Conservation (phyloP, 2,888 invertebrate species). For the Orgyia antiqua region DNA sequence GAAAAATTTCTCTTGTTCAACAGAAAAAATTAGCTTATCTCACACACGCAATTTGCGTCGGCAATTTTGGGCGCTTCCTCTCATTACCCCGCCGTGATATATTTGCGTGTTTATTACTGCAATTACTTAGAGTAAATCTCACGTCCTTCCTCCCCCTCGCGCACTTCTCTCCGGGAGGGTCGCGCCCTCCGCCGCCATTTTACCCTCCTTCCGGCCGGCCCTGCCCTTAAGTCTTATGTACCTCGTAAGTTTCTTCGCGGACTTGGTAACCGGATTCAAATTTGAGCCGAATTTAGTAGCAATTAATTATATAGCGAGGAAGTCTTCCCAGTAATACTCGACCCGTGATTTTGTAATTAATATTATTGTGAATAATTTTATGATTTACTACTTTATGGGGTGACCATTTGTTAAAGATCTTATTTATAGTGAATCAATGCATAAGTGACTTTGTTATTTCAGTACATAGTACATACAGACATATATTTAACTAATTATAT, state of each 20-base stretch:
- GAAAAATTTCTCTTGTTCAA: conserved; percentile 24
- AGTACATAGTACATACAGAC: no score
- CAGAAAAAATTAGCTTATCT: conserved; percentile 69
- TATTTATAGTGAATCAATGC: no score
- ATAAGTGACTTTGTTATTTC: no score
- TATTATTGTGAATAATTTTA: conserved; percentile 56
- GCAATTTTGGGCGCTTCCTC: conserved; percentile 75
- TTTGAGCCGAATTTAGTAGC: conserved; percentile 77
- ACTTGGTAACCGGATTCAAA: conserved; percentile 77
- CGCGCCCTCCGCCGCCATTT: conserved; percentile 72
- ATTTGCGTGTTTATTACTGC: conserved; percentile 79
- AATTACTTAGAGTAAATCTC: conserved; percentile 80
- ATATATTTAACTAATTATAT: no score
- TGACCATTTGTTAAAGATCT: conserved; percentile 24
- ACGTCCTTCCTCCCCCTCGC: conserved; percentile 72
- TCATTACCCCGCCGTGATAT: conserved; percentile 77
- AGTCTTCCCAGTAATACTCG: conserved; percentile 61
- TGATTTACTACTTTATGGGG: conserved; percentile 45
- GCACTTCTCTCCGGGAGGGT: conserved; percentile 52
- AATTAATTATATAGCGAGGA: conserved; percentile 75
- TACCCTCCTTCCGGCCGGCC: conserved; percentile 74
- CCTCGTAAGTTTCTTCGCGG: conserved; percentile 77
- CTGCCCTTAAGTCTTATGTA: conserved; percentile 78
- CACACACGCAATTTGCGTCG: conserved; percentile 77
- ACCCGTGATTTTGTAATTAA: conserved; percentile 64